Percentiles rank a stretch among this genome's conserved stretches.
Evolutionary conservation across 2,113 vertebrate species (phyloP).

Genomic region (Carlito syrichta): DNA sequence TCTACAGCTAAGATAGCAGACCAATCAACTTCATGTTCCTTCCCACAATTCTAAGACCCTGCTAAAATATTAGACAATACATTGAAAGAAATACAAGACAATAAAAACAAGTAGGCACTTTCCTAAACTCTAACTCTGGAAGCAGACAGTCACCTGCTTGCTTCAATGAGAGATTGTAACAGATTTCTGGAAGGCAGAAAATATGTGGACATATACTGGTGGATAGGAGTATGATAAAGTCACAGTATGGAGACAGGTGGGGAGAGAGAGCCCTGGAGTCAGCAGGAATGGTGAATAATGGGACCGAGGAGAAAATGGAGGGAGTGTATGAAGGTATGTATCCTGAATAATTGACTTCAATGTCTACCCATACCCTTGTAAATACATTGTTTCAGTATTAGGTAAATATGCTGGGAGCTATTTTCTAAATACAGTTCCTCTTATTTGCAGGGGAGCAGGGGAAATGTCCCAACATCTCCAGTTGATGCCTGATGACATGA

Average conservation of each 20-base stretch:
- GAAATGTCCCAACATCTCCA: no score
- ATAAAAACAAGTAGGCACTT: not conserved
- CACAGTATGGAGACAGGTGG: not conserved
- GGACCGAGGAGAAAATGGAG: not conserved
- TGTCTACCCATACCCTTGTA: no score
- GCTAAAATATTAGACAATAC: not conserved
- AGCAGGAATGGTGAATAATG: not conserved
- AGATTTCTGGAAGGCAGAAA: not conserved
- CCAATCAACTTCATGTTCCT: not conserved
- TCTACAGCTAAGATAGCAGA: not conserved
- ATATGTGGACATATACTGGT: not conserved
- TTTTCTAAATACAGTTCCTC: not conserved
- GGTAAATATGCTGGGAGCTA: not conserved
- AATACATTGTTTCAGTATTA: not conserved
- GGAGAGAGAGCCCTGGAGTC: not conserved
- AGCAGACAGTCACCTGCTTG: no score
- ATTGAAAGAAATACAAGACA: not conserved
- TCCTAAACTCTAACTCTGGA: no score
- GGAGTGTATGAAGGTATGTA: no score
- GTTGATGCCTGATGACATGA: no score
- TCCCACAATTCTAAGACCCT: not conserved
- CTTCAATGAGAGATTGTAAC: not conserved
- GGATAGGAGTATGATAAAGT: not conserved
- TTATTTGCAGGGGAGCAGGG: no score
- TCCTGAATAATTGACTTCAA: not conserved